phyloP scores from a whole-genome alignment of 92 coral and sea anemone genomes.

The Palythoa grandiflora region DNA sequence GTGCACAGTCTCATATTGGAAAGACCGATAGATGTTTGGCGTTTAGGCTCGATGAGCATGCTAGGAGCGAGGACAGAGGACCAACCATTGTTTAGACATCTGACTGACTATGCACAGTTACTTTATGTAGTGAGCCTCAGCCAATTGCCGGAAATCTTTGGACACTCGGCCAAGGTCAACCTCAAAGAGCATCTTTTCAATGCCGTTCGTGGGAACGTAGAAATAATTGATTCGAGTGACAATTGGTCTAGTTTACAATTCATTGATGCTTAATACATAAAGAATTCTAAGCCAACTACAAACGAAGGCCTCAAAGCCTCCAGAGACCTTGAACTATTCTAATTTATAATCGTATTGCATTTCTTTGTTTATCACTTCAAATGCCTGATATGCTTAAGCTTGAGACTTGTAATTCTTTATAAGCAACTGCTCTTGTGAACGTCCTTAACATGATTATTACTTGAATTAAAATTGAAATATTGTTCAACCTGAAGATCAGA shows the following conservation, averaged over 20 bases:
- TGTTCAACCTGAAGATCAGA: conserved; percentile 4
- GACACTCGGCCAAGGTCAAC: neutral
- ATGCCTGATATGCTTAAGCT: conserved; percentile 1
- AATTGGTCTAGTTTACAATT: neutral
- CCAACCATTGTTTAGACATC: neutral
- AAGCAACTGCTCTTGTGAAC: conserved; percentile 1
- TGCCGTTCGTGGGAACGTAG: neutral
- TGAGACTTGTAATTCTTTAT: conserved; percentile 1
- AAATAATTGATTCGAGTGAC: neutral
- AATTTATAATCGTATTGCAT: neutral
- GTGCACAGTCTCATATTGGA: conserved; percentile 1
- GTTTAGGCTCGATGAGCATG: too few relatives aligned
- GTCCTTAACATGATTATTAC: neutral
- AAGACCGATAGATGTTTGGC: neutral
- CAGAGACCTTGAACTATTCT: too few relatives aligned
- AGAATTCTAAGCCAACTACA: neutral
- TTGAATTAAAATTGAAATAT: neutral
- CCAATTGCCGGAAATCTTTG: neutral
- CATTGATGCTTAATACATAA: neutral
- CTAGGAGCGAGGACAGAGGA: neutral
- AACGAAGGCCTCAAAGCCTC: neutral
- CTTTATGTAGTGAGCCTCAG: neutral
- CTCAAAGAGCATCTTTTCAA: neutral
- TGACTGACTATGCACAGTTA: neutral
- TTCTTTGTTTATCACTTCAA: neutral